phyloP scores from a whole-genome alignment of 2,113 vertebrate genomes.

The Pica pica region DNA sequence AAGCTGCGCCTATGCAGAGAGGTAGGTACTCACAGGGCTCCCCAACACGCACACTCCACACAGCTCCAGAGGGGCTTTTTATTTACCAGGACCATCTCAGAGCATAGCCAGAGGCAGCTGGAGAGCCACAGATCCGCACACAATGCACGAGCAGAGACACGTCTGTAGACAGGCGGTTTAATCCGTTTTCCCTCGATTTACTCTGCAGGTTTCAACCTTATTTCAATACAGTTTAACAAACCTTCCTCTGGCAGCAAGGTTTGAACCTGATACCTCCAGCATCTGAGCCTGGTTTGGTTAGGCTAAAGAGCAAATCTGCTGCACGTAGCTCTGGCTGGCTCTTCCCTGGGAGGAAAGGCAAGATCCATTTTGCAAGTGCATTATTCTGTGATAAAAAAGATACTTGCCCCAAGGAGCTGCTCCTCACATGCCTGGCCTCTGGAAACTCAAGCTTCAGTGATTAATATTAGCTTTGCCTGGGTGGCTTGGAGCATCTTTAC shows the following conservation, averaged over 20 bases:
- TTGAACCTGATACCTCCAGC: background rate
- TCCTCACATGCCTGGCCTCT: background rate
- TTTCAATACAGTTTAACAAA: background rate
- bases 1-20: constrained; percentile 5
- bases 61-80: background rate
- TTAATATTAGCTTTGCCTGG: background rate
- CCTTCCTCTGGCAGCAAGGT: background rate
- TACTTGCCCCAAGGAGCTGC: background rate
- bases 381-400: background rate
- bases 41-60: background rate
- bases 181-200: background rate
- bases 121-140: background rate
- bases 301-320: background rate
- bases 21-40: background rate
- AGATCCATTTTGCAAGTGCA: background rate
- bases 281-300: background rate
- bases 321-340: background rate
- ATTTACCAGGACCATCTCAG: background rate
- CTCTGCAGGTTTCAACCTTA: background rate
- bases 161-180: background rate
- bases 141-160: background rate
- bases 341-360: background rate
- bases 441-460: background rate
- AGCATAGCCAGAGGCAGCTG: background rate
- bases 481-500: background rate